phyloP scores from a whole-genome alignment of 1,140 invertebrate genomes.

The Ctenoplectra terminalis region DNA sequence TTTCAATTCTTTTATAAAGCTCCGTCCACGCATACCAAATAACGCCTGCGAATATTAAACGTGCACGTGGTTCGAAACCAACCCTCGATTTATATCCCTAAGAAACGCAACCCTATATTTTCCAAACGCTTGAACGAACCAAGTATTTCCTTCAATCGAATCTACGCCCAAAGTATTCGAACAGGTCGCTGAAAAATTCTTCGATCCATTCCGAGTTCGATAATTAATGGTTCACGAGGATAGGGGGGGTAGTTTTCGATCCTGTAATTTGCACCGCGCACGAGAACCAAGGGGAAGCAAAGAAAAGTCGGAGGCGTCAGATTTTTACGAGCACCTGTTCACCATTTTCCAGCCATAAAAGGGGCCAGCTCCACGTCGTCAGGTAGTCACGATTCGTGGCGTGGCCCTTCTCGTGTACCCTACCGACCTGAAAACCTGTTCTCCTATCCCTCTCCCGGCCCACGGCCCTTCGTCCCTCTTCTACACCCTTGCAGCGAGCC shows the following conservation, averaged over 20 bases:
- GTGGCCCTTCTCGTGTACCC: conserved; percentile 63
- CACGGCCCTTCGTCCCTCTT: conserved; percentile 29
- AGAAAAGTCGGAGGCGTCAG: conserved; percentile 64
- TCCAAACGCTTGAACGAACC: not conserved
- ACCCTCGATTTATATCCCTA: not conserved
- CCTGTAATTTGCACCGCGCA: conserved; percentile 4
- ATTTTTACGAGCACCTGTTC: conserved; percentile 79
- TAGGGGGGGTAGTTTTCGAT: not conserved
- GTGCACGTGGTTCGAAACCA: no score
- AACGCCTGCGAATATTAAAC: not conserved
- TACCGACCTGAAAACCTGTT: conserved; percentile 78
- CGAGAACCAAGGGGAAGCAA: conserved; percentile 34
- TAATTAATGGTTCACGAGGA: not conserved
- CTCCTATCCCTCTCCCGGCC: conserved; percentile 52
- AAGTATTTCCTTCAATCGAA: not conserved
- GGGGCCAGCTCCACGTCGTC: conserved; percentile 71
- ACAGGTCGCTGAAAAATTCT: not conserved
- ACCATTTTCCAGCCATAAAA: conserved; percentile 72
- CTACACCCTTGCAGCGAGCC: conserved; percentile 34
- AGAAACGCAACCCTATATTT: not conserved
- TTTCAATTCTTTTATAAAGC: no score
- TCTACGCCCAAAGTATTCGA: not conserved
- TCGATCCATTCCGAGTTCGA: not conserved
- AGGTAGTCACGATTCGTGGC: conserved; percentile 75
- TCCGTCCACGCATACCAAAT: no score